These are phyloP conservation scores for Mustela nigripes DNA, from an alignment of 2,113 vertebrate species.

Conservation along the genomic window DNA sequence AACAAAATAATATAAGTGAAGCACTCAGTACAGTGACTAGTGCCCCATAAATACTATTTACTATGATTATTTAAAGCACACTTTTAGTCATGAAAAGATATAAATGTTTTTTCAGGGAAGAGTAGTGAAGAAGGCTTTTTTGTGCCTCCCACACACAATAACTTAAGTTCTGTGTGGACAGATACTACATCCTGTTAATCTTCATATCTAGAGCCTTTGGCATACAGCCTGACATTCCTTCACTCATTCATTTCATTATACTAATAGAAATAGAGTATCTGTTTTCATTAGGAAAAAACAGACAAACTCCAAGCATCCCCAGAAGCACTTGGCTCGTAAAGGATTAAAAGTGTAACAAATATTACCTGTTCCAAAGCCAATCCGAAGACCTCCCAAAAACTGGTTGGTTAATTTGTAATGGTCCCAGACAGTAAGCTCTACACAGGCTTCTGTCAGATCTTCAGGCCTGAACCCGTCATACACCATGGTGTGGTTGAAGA, in stretches of 20 bases:
- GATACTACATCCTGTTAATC: background rate
- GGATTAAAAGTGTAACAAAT: constrained; percentile 41
- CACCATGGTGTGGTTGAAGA: constrained; percentile 98
- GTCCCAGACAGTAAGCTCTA: constrained; percentile 97
- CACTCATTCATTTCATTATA: background rate
- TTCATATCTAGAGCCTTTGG: background rate
- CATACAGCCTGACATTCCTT: background rate
- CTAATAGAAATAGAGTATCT: background rate
- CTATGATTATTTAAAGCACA: constrained; percentile 19
- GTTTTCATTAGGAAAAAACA: constrained; percentile 22
- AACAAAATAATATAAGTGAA: constrained; percentile 27
- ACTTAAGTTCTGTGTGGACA: background rate
- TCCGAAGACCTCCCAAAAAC: constrained; percentile 94
- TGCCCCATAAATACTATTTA: background rate
- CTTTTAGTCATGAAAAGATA: background rate
- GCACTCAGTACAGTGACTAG: background rate
- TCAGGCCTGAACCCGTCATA: constrained; percentile 94
- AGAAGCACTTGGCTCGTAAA: background rate
- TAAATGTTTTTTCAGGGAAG: background rate
- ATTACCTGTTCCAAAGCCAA: constrained; percentile 95
- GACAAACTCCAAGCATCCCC: background rate
- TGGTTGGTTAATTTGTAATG: constrained; percentile 93
- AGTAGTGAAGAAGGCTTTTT: background rate
- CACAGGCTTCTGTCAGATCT: constrained; percentile 93
- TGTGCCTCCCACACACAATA: background rate